These are phyloP conservation scores for Bovichtus diacanthus DNA, from an alignment of 2,797 vertebrate species.

Conservation along the genomic window DNA sequence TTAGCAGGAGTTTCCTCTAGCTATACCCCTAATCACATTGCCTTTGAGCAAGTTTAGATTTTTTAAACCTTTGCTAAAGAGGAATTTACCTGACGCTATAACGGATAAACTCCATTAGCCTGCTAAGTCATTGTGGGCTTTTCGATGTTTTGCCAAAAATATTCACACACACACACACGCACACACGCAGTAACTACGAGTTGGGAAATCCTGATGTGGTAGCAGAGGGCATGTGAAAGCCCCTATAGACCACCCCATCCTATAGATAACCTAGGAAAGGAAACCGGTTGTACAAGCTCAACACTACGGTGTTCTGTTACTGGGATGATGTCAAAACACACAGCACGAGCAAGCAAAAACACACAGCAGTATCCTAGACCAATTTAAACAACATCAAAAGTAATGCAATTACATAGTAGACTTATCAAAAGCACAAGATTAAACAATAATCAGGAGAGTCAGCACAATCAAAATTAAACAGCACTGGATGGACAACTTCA, in stretches of 20 bases:
- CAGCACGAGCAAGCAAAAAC: neutral
- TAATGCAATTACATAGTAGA: neutral
- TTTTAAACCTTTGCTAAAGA: neutral
- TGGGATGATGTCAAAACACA: conserved; percentile 9
- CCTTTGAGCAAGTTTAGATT: conserved; percentile 4
- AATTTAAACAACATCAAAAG: neutral
- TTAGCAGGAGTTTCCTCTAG: conserved; percentile 30
- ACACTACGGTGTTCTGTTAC: conserved; percentile 19
- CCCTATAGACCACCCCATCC: neutral
- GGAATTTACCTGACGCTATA: neutral
- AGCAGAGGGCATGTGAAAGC: neutral
- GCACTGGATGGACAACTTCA: neutral
- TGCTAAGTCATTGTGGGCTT: neutral
- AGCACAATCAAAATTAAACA: neutral
- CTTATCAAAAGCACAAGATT: neutral
- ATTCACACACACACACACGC: no score
- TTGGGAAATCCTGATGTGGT: neutral
- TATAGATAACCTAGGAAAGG: conserved; percentile 20
- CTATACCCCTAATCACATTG: neutral
- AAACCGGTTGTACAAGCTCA: conserved; percentile 42
- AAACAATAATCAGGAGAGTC: neutral
- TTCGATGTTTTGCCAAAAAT: no score
- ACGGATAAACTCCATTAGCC: neutral
- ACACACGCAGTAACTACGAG: no score
- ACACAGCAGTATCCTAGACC: neutral